Percentiles rank a stretch among this genome's conserved stretches.
Conservation (phyloP, 2,113 vertebrate species). For the Orcinus orca region DNA sequence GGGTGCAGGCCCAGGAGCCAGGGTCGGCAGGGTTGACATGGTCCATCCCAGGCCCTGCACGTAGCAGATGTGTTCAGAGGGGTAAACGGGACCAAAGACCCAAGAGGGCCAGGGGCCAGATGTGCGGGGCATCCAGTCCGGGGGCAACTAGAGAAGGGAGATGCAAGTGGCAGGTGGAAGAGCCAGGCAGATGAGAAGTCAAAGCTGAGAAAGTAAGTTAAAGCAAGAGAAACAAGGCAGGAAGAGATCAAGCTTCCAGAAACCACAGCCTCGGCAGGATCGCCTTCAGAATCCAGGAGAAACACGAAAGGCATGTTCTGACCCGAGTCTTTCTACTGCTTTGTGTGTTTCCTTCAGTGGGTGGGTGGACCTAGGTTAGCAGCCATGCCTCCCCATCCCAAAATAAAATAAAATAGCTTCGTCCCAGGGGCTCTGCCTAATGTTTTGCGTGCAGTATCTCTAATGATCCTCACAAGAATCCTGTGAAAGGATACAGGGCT, state of each 20-base stretch:
- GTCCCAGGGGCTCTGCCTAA: neutral
- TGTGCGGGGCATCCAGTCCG: neutral
- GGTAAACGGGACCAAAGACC: neutral
- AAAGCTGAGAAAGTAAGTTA: neutral
- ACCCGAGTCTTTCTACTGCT: neutral
- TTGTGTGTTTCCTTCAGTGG: neutral
- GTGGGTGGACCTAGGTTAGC: rapidly evolving
- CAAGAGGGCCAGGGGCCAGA: neutral
- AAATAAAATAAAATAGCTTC: neutral
- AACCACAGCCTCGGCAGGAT: neutral
- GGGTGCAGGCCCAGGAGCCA: neutral
- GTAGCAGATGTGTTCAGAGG: neutral
- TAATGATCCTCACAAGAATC: neutral
- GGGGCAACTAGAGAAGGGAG: neutral
- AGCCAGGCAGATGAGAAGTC: neutral
- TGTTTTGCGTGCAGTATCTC: neutral
- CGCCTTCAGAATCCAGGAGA: neutral
- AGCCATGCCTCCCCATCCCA: neutral
- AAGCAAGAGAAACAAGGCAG: neutral
- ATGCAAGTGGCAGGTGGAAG: no score
- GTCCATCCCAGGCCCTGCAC: no score
- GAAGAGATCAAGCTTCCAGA: neutral
- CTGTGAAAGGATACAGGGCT: neutral
- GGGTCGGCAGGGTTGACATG: rapidly evolving
- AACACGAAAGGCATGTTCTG: neutral